Evolutionary conservation across 2,888 invertebrate genomes (phyloP), one percentile per base, ranked within the genome.

Genomic region (Entomobrya proxima): DNA sequence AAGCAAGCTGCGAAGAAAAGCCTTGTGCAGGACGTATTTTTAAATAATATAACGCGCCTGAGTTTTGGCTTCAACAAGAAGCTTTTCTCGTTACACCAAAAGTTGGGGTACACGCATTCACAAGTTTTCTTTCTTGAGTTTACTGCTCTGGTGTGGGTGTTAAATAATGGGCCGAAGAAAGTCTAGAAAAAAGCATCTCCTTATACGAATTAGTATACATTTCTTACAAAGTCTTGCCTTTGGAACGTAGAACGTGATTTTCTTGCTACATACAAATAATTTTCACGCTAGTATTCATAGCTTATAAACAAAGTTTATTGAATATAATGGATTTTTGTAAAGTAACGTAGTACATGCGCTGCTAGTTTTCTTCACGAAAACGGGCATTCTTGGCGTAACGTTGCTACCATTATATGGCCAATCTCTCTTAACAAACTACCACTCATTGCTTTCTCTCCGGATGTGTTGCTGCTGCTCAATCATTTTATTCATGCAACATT

Each of bases 401-500:
- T 35, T 64, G 35, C 37, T 64, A 64, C 37, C 24, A 37, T 64
- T 15, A 37, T n/a, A 64, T 61, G 61, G 30, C 15, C 61, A 61
- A 21, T 55, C 15, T 61, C 32, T 32, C n/a, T n/a, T n/a, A 61
- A 61, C 61, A 2, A 64, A 30, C 15, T 64, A 64, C 64, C 21
- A 64, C 64, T n/a, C 32, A 64, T 11, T 24, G 13, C 18, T 55
- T 3, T 27, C 27, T 27, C 9, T 55, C 30, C 61, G 40, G 11
- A 40, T 4, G 64, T 13, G 32, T n/a, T 35, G 32, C 5, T 9
- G 44, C 50, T 89, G 84, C 87, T 90, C 89, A 88, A 90, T 90
- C 90, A 90, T 90, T 90, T 90, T 90, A 89, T 88, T 89, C 89
- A 90, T 90, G 90, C 89, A 89, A 90, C 90, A 90, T 90, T 90